These are phyloP conservation scores for Dolichomitus sp. DNA, from an alignment of 2,888 invertebrate genomes.

Conservation along the genomic window DNA sequence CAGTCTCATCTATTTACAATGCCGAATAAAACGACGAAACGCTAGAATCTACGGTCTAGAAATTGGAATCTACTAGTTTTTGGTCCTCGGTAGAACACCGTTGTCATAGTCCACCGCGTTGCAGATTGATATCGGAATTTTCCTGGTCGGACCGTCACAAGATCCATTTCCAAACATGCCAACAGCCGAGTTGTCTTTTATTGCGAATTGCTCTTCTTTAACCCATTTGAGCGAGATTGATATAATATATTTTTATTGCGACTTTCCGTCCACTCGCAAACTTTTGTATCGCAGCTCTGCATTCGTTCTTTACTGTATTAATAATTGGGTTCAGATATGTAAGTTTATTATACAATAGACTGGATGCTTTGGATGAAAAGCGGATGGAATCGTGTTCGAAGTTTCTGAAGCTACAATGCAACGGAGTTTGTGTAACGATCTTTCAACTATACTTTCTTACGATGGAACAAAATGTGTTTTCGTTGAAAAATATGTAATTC, in stretches of 20 bases:
- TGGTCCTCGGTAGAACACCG: slow-evolving; percentile 7
- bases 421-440: not conserved
- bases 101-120: not conserved
- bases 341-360: not conserved
- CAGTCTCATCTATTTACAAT: slow-evolving; percentile 21
- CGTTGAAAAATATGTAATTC: slow-evolving; percentile 10
- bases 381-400: slow-evolving; percentile 1
- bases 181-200: slow-evolving; percentile 58
- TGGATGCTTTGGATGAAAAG: not conserved
- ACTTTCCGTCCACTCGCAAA: slow-evolving; percentile 1
- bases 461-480: not conserved
- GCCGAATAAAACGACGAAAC: not conserved
- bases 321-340: slow-evolving; percentile 1
- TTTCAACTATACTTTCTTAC: slow-evolving; percentile 2
- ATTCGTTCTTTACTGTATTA: not conserved
- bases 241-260: not conserved
- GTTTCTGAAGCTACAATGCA: not conserved
- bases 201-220: slow-evolving; percentile 51
- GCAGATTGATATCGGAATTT: not conserved
- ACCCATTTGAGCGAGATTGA: slow-evolving; percentile 57
- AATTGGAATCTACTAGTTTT: slow-evolving; percentile 3
- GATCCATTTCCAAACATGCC: slow-evolving; percentile 60
- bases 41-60: not conserved
- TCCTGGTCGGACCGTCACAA: slow-evolving; percentile 11
- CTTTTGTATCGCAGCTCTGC: not conserved